Conservation (phyloP, 2,888 invertebrate species). For the Ceriagrion tenellum region DNA sequence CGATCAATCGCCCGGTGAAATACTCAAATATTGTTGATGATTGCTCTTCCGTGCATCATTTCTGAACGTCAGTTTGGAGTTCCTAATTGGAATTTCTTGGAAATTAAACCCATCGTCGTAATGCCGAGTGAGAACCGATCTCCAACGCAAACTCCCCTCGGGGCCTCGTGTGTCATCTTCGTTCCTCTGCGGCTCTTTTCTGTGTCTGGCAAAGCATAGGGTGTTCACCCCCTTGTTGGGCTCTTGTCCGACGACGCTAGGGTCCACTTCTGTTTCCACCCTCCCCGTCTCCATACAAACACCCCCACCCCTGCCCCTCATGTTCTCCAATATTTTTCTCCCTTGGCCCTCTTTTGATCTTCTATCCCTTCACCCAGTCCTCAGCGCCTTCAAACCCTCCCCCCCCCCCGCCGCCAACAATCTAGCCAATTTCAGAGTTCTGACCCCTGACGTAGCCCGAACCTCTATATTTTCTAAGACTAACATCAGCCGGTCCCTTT, state of each 20-base stretch:
- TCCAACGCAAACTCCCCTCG: neutral
- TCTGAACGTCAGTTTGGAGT: no score
- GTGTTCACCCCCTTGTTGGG: neutral
- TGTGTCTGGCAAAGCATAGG: neutral
- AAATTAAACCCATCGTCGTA: no score
- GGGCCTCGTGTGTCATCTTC: neutral
- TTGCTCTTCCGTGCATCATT: no score
- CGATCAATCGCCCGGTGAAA: no score
- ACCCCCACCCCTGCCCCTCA: neutral
- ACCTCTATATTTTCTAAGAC: neutral
- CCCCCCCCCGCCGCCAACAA: neutral
- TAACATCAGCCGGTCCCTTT: no score
- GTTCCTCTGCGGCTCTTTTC: neutral
- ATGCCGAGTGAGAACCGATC: no score
- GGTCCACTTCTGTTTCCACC: neutral
- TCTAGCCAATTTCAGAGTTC: neutral
- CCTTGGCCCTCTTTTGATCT: neutral
- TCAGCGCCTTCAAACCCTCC: neutral
- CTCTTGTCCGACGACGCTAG: neutral
- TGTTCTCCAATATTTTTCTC: neutral
- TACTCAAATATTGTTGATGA: no score
- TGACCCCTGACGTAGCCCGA: neutral
- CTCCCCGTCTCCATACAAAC: neutral
- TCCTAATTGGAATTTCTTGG: no score
- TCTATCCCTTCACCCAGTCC: neutral